Base-by-base conservation (phyloP, 2,113 vertebrate species). In the Copsychus sechellarum region DNA sequence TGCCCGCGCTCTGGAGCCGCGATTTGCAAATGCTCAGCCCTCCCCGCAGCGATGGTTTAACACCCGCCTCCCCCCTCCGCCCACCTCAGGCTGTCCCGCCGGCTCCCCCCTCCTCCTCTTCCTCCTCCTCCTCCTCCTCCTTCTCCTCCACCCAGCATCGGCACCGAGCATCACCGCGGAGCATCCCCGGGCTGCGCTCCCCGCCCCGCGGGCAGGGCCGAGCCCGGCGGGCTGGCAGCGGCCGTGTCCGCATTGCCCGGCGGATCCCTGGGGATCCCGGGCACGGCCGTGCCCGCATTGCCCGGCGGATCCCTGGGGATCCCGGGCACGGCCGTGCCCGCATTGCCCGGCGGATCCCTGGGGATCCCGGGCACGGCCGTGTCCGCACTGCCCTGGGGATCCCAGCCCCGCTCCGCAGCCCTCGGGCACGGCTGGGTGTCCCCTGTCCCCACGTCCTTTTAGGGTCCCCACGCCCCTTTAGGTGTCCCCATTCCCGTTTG, bases 11-110 rank as follows among this genome's bases (percentile, higher is more conserved):
- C 93, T 94, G 95, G 88, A 97, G 92, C 96, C n/a, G 51, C 8
- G 22, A 98, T 97, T 96, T 96, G 98, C 98, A 89, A 98, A 96
- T 98, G 98, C 97, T 98, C 97, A 97, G 97, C 96, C 90, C 95
- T 94, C 82, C 97, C 97, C 90, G 92, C 73, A 93, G 97, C 94
- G 95, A 92, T 95, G 95, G 92, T 93, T 96, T 98, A 97, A 98
- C 98, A 96, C 97, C 97, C 97, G 97, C 98, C 96, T 85, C 69
- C 92, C 81, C 88, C 92, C 88, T 51, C 91, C 95, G 83, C 93
- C 94, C 86, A 90, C 90, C 90, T 81, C 94, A 90, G 88, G 53
- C 94, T 95, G 92, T 90, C 96, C 94, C 92, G 71, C 90, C 85
- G 25, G 88, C 81, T 72, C 88, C 88, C 92, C 90, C 98, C 97